Evolutionary conservation across 1,140 invertebrate species (phyloP).

Genomic region (Plodia interpunctella): DNA sequence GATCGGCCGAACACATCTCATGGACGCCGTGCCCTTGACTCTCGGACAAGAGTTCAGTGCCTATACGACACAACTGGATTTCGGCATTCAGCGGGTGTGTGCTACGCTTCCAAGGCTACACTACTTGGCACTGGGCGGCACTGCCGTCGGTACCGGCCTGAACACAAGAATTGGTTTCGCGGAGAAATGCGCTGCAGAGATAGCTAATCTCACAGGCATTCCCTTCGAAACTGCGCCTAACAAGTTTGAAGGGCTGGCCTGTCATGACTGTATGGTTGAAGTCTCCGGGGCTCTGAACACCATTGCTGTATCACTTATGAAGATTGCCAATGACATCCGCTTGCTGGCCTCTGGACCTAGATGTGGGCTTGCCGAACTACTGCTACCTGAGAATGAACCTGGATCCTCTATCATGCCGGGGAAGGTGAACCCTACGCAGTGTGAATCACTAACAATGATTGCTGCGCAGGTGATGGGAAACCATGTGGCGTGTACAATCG

Average conservation of each 20-base stretch:
- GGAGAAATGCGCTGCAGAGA: conserved; percentile 93
- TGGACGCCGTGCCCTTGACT: conserved; percentile 98
- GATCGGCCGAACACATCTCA: conserved; percentile 89
- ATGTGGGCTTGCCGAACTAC: conserved; percentile 96
- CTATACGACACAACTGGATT: conserved; percentile 92
- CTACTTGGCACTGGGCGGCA: conserved; percentile 95
- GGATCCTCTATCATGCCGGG: conserved; percentile 99
- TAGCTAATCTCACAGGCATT: conserved; percentile 85
- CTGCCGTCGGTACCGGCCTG: conserved; percentile 98
- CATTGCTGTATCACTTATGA: conserved; percentile 96
- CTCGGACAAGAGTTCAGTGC: conserved; percentile 99
- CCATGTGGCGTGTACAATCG: conserved; percentile 95
- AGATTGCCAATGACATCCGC: conserved; percentile 98
- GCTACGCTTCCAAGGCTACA: conserved; percentile 91
- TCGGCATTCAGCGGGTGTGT: conserved; percentile 92
- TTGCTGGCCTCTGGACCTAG: conserved; percentile 97
- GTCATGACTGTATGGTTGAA: conserved; percentile 97
- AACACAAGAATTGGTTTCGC: conserved; percentile 92
- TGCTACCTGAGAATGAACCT: conserved; percentile 98
- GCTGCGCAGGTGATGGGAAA: conserved; percentile 99
- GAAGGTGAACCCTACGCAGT: conserved; percentile 99
- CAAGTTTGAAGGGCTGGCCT: conserved; percentile 98
- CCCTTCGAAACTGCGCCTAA: conserved; percentile 97
- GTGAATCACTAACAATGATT: conserved; percentile 99
- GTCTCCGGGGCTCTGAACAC: conserved; percentile 96